Evolutionary conservation across 2,888 invertebrate species (phyloP), one percentile per base, ranked within the genome.

Genomic region (Pyrrhia umbra): DNA sequence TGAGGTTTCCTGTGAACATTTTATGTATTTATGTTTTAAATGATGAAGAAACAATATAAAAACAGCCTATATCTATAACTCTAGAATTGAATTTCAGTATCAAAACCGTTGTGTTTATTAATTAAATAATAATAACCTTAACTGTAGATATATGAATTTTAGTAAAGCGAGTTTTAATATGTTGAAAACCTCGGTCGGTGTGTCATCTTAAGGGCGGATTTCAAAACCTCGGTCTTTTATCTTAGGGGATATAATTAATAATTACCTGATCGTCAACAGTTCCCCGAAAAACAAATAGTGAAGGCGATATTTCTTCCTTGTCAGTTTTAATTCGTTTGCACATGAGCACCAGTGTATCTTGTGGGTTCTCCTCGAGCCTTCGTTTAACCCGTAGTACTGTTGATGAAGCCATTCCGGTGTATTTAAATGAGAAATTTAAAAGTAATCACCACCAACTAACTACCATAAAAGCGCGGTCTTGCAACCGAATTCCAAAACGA

Each of bases 321-420:
- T 96, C 95, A 3, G 95, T 93, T 93, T 97, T 97, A 47, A 95
- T 92, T 47, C 96, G 95, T 88, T 97, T 97, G 78, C 97, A 97
- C 78, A 97, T 95, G 45, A 97, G 92, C 49, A 97, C 95, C 70
- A 97, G 92, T 2, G 97, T 96, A 85, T 96, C 96, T 72, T 96
- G 95, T 0, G 97, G 97, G 81, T 96, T 96, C 70, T 97, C 97
- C 60, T 96, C 96, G 21, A 96, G 95, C 81, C 96, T 95, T 39
- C 97, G 96, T 90, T 97, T 97, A 3, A 97, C 96, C 73, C 97
- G 95, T 60, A 97, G 94, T 61, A 97, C 95, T 3, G 97, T 96
- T 27, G 96, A 94, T 16, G 65, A 16, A 45, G 77, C 60, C 79
- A 79, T 79, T 20, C 23, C 61, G 10, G 0, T 27, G 18, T 40